Base-by-base conservation (phyloP, 2,113 vertebrate species). In the Ceyx cyanopectus region DNA sequence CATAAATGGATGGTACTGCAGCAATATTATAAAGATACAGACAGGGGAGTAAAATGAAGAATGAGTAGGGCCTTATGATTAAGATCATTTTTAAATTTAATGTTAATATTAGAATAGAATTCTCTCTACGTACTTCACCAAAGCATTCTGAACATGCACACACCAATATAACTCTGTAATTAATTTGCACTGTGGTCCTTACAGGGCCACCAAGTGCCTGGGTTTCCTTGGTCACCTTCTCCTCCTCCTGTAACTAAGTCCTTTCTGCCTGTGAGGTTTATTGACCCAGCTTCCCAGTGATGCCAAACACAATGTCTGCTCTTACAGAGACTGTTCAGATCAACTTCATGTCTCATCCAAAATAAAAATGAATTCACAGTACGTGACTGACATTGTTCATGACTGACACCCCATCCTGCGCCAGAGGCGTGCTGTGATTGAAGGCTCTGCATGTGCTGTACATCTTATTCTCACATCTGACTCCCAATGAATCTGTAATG, bases 291-390 rank as follows among this genome's bases (percentile, higher is more conserved):
- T 32, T n/a, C 16, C 15, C 57, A 37, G 34, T 7, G 48, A 70
- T 10, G 22, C 21, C 41, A 69, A n/a, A 57, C 0, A 1, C 1
- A 1, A 14, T 16, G 46, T 12, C 10, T 0, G 0, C 40, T 29
- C 26, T 5, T 26, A 26, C 51, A 54, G 8, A 50, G 32, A 40
- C 57, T 20, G 34, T 9, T 19, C 60, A 74, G n/a, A 85, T 40
- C 13, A 45, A 23, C 12, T 4, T 17, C 10, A 20, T 4, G 40
- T 45, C 6, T 3, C 37, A 7, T 7, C 34, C 51, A 43, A 45
- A 66, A 57, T 2, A 40, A 30, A 57, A 27, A 56, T 0, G 0
- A 24, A 1, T 5, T 68, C 45, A 8, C 10, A 0, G 0, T 15
- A 10, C 37, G 18, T 12, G 24, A 34, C 0, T 4, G 60, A 11